Evolutionary conservation across 2,113 vertebrate species (phyloP), one percentile per base, ranked within the genome.

Genomic region (Salminus brasiliensis): DNA sequence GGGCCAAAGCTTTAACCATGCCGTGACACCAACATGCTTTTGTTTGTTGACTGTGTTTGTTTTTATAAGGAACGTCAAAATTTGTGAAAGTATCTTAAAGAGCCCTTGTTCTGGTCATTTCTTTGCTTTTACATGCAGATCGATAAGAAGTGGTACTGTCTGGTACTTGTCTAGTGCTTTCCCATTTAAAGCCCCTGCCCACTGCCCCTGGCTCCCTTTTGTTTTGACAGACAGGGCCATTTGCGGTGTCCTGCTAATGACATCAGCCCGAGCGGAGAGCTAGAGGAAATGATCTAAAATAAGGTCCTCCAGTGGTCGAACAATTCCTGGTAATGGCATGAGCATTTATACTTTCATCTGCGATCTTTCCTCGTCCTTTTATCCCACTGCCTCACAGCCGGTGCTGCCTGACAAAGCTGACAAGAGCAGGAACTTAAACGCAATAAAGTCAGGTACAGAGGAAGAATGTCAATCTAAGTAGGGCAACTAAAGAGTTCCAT

Each of bases 231-330:
- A 74, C 30, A 52, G 36, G 65, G 30, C 30, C 43, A 43, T 70
- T 79, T 70, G 65, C 27, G 11, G 68, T 34, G 23, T 72, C 23
- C 29, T 29, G 74, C 15, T 72, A 25, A 53, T 66, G 47, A 76
- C 9, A 59, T 53, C 65, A 53, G 30, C 43, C 29, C 47, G 41
- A 53, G 21, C 21, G 27, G 65, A 57, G 67, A 77, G 67, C 74
- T 66, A 34, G 62, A 77, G 30, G 47, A 52, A 77, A 67, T 18
- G 13, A 15, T 49, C 32, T 32, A 36, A 71, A 49, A 63, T 71
- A 4, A 71, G 18, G 1, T 39, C 34, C 34, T 73, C 15, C 43
- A 59, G 11, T 13, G 27, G 12, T 23, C 29, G 21, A 63, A 59
- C 57, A 75, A 63, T n/a, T 25, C n/a, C 59, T 21, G n/a, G 30